These are phyloP conservation scores for Pollicipes pollicipes DNA, from an alignment of 1,140 invertebrate genomes.

Conservation along the genomic window DNA sequence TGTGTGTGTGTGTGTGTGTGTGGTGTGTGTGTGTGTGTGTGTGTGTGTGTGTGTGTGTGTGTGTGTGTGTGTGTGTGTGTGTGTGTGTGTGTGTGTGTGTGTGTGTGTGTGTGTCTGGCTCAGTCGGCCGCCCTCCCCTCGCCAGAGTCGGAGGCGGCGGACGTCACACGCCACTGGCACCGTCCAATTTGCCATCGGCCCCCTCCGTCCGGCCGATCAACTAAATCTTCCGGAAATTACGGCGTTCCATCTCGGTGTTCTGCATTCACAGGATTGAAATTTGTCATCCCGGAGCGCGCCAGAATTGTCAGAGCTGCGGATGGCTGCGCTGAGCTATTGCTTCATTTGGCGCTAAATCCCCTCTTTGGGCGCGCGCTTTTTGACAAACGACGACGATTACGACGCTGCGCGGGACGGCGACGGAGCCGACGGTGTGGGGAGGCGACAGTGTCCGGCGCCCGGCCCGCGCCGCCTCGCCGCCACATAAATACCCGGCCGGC, in stretches of 20 bases:
- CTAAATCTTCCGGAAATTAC: not conserved
- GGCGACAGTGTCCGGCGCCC: not conserved
- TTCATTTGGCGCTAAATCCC: constrained; percentile 1
- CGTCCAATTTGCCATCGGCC: not conserved
- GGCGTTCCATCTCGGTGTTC: not conserved
- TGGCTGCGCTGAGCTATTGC: not conserved
- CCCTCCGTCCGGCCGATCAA: not conserved
- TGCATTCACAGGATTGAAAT: not conserved
- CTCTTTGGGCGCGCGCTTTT: constrained; percentile 1
- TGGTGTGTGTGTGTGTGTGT: too few relatives aligned
- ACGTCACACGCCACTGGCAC: not conserved
- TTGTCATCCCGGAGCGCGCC: constrained; percentile 1
- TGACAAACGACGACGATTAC: not conserved
- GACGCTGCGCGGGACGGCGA: too few relatives aligned
- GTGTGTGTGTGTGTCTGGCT: too few relatives aligned
- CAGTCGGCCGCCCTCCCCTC: not conserved
- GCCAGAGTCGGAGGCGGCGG: not conserved
- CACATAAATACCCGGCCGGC: not conserved
- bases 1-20: too few relatives aligned
- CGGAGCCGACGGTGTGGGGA: not conserved
- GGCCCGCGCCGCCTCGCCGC: too few relatives aligned
- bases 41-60: too few relatives aligned
- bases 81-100: too few relatives aligned
- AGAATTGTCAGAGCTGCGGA: not conserved
- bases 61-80: too few relatives aligned